phyloP scores from a whole-genome alignment of 2,888 invertebrate species.

The Cremastobaeus sp. region DNA sequence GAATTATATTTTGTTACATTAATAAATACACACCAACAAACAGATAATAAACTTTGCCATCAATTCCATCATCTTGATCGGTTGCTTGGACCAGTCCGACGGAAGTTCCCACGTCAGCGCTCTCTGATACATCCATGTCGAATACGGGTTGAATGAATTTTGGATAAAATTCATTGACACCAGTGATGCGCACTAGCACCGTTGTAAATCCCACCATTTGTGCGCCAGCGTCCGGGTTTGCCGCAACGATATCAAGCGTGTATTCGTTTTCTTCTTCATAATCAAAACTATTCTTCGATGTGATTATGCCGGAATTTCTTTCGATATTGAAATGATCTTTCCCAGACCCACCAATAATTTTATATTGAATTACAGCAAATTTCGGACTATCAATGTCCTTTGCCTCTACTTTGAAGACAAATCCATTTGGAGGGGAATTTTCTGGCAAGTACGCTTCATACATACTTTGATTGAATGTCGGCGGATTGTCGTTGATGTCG shows the following conservation, averaged over 20 bases:
- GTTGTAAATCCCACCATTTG: conserved; percentile 87
- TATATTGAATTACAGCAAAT: conserved; percentile 91
- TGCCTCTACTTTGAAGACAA: conserved; percentile 87
- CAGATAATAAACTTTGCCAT: conserved; percentile 93
- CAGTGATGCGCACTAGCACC: conserved; percentile 87
- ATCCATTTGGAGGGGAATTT: conserved; percentile 87
- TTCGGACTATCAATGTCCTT: conserved; percentile 92
- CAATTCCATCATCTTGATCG: conserved; percentile 92
- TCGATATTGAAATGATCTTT: conserved; percentile 89
- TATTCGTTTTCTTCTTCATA: conserved; percentile 90
- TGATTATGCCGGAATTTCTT: conserved; percentile 86
- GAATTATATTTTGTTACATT: neutral
- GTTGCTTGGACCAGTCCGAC: conserved; percentile 93
- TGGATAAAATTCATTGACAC: conserved; percentile 93
- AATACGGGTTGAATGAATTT: conserved; percentile 93
- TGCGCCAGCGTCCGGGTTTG: conserved; percentile 88
- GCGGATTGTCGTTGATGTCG: conserved; percentile 96
- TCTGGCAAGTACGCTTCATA: conserved; percentile 90
- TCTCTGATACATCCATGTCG: conserved; percentile 95
- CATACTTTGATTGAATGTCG: conserved; percentile 87
- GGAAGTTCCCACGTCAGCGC: conserved; percentile 89
- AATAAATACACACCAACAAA: conserved; percentile 83
- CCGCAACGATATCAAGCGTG: conserved; percentile 87
- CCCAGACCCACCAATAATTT: conserved; percentile 87
- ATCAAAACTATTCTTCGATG: conserved; percentile 88